Base-by-base conservation (phyloP, 2,113 vertebrate genomes). In the Rhipidura dahli region DNA sequence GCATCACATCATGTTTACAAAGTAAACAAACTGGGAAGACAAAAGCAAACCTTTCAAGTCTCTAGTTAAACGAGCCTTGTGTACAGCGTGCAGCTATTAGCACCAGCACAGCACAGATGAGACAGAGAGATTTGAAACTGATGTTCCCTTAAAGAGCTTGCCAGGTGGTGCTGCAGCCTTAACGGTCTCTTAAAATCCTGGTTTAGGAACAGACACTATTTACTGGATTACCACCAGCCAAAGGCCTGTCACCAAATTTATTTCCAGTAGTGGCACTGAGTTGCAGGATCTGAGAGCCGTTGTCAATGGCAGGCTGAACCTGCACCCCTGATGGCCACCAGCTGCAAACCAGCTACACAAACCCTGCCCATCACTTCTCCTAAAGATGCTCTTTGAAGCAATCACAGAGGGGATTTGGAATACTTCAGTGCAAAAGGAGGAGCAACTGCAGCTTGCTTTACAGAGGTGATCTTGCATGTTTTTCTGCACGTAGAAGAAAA, bases 11-110 rank as follows among this genome's bases (percentile, higher is more conserved):
- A 31, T 80, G 78, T 93, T 90, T 91, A 68, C 59, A 64, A 83
- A 95, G 87, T 93, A 96, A 96, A 88, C 79, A 93, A 90, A 64
- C 68, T 14, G 35, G 10, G 12, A 71, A 92, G 40, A 92, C 56
- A 89, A 91, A 93, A 90, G 82, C 76, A 93, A 90, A 66, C 30
- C 18, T 76, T 73, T 93, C 64, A 95, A 81, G 79, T 83, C 54
- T 90, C 80, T 13, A 61, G 49, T 91, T 93, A 27, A 87, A 95
- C 91, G 54, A 51, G 47, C 20, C 39, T 59, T 47, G 31, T 49
- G 50, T 94, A 66, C 50, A 93, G 54, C 73, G 80, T 15, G 24
- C 73, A 90, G 78, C 37, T 84, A 27, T 73, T 72, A 88, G 59
- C 33, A 53, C 13, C 37, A 77, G 68, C 39, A 64, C 37, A 78